A percentile compares a stretch with the other conserved stretches of the same genome.
Conservation (phyloP, 2,888 invertebrate species). For the Corbicula japonica region DNA sequence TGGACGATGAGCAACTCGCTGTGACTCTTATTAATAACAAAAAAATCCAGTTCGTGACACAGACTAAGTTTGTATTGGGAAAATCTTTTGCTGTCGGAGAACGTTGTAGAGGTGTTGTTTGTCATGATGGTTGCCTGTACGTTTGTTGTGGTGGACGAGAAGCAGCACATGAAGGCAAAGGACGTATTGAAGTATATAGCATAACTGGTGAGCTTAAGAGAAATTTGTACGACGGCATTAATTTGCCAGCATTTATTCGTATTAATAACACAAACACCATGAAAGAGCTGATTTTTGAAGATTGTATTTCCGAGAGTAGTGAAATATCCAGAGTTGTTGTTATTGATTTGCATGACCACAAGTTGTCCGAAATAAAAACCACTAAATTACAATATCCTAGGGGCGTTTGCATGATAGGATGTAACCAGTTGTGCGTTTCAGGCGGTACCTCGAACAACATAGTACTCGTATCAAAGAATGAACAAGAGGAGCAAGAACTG, state of each 20-base stretch:
- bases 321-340: background rate
- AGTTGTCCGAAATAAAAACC: background rate
- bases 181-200: constrained; percentile 8
- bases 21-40: background rate
- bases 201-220: background rate
- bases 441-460: background rate
- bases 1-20: background rate
- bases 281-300: background rate
- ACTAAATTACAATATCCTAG: background rate
- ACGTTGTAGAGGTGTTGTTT: background rate
- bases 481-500: background rate
- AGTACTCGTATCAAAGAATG: background rate
- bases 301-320: background rate
- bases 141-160: constrained; percentile 9
- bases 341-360: background rate
- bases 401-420: background rate
- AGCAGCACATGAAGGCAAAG: background rate
- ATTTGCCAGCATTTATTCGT: background rate
- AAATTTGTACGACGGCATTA: background rate
- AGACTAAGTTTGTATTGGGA: background rate
- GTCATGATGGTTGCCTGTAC: constrained; percentile 3
- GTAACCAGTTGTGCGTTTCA: background rate
- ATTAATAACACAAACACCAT: background rate
- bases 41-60: background rate
- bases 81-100: background rate